Conservation (phyloP, 2,888 invertebrate genomes). For the Tachina grossa region DNA sequence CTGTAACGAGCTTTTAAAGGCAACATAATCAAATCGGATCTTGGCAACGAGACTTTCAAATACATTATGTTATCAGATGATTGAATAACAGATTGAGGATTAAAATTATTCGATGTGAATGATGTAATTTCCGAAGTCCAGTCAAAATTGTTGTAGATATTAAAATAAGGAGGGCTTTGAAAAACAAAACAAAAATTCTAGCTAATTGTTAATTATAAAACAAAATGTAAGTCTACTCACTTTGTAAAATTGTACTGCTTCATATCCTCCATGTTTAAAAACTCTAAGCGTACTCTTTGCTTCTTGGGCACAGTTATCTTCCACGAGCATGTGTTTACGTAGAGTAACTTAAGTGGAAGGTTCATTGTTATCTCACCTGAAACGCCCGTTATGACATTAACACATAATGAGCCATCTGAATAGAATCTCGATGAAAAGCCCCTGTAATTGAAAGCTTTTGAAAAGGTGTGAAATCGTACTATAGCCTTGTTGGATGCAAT, state of each 20-base stretch:
- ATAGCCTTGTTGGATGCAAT: slow-evolving; percentile 83
- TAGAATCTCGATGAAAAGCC: slow-evolving; percentile 88
- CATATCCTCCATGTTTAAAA: slow-evolving; percentile 62
- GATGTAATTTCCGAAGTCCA: slow-evolving; percentile 79
- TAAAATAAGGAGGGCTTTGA: slow-evolving; percentile 24
- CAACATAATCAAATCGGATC: slow-evolving; percentile 81
- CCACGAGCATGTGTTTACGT: slow-evolving; percentile 85
- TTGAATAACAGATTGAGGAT: slow-evolving; percentile 83
- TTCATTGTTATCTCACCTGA: slow-evolving; percentile 83
- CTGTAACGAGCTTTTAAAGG: slow-evolving; percentile 88
- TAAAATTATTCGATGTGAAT: slow-evolving; percentile 78
- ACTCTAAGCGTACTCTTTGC: slow-evolving; percentile 84
- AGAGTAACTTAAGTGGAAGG: slow-evolving; percentile 56
- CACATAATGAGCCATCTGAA: slow-evolving; percentile 85
- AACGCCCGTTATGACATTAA: slow-evolving; percentile 85
- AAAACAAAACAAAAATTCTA: not conserved
- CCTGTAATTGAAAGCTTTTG: slow-evolving; percentile 80
- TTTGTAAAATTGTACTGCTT: slow-evolving; percentile 18
- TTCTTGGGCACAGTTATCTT: slow-evolving; percentile 86
- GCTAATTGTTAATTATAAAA: not conserved
- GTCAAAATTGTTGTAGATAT: slow-evolving; percentile 74
- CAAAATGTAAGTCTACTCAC: slow-evolving; percentile 58
- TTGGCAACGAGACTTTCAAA: slow-evolving; percentile 83
- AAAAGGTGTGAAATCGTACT: slow-evolving; percentile 84
- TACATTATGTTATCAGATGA: slow-evolving; percentile 87